Conservation (phyloP, 2,797 vertebrate genomes). For the Epinephelus coioides region DNA sequence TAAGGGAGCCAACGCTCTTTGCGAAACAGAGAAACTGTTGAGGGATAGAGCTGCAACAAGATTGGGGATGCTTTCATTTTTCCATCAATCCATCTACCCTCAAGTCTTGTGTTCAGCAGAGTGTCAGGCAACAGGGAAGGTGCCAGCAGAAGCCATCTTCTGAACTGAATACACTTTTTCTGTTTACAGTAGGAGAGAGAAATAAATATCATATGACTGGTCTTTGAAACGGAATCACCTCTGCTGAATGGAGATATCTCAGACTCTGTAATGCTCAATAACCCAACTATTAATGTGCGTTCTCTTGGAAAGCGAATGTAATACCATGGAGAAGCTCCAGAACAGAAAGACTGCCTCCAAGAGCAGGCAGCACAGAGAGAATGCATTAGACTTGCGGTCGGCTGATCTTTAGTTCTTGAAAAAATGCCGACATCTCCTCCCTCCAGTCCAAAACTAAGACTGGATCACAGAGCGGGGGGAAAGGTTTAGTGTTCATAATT, state of each 20-base stretch:
- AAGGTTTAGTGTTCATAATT: constrained; percentile 83
- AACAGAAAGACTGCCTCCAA: constrained; percentile 77
- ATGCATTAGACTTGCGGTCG: constrained; percentile 82
- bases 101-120: constrained; percentile 39
- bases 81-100: constrained; percentile 57
- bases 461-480: constrained; percentile 77
- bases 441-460: constrained; percentile 76
- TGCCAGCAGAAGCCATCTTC: constrained; percentile 45
- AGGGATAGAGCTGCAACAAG: constrained; percentile 48
- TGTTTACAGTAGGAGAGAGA: constrained; percentile 57
- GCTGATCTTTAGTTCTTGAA: constrained; percentile 83
- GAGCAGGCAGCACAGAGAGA: constrained; percentile 75
- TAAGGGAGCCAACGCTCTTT: constrained; percentile 43
- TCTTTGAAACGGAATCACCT: constrained; percentile 70
- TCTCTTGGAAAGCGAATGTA: constrained; percentile 80
- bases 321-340: constrained; percentile 77
- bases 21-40: constrained; percentile 56
- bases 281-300: constrained; percentile 79
- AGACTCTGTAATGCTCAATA: constrained; percentile 78
- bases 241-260: constrained; percentile 77
- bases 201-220: constrained; percentile 60
- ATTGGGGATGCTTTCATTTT: constrained; percentile 57
- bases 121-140: constrained; percentile 36
- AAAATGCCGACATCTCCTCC: constrained; percentile 75
- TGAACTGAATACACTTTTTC: constrained; percentile 48